Base-by-base conservation (phyloP, 1,140 invertebrate genomes). In the Saccostrea cuccullata region DNA sequence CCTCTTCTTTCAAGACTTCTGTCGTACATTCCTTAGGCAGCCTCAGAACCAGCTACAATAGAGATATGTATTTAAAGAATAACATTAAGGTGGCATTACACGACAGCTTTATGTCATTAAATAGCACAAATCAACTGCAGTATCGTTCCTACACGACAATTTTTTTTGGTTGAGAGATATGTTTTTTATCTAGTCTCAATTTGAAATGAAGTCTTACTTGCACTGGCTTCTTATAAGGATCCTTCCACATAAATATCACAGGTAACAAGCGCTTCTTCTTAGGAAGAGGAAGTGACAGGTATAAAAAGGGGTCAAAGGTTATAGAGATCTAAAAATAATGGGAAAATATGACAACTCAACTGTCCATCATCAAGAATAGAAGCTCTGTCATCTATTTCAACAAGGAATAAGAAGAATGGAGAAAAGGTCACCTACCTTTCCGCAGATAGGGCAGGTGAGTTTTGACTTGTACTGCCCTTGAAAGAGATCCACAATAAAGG, bases 401-500 rank as follows among this genome's bases (percentile, higher is more conserved):
- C 58, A 64, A 2, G 17, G 8, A 17, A 64, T 20, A n/a, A n/a
- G n/a, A 17, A 64, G 17, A 17, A 64, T 20, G 15, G 17, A n/a
- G 15, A 20, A 20, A 20, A 17, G 2, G 0, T 77, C 91, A 88
- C 87, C 0, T 0, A 96, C 95, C 92, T 96, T 95, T 20, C 92
- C 92, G 93, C 96, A 96, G 4, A 92, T 91, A 13, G 96, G 96
- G 92, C 96, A 96, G 0, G 95, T 94, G 4, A 96, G 90, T 88
- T 95, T 95, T 8, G 95, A 96, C 85, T 96, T 96, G 90, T 95
- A 95, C 90, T 96, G 96, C n/a, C 96, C 96, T 91, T 97, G 96
- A 88, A 97, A 96, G 20, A 96, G 93, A 90, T 97, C 96, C 6
- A 97, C 96, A 87, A 97, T 96, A 17, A 96, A 95, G 5, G 96